Conservation (phyloP, 2,113 vertebrate species). For the Scytalopus superciliaris region DNA sequence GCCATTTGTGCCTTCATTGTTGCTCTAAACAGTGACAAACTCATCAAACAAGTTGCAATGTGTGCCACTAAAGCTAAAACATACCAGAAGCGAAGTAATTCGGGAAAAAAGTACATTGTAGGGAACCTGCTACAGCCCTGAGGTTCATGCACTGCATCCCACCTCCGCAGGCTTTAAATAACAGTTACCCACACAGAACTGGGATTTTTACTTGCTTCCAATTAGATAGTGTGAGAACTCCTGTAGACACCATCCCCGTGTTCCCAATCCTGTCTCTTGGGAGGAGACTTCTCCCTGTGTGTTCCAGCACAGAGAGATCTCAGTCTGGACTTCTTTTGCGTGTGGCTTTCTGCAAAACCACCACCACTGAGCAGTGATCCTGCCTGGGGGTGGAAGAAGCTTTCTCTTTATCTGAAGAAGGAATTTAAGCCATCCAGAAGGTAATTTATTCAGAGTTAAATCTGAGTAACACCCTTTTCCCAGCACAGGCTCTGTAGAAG, state of each 20-base stretch:
- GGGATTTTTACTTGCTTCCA: accelerated
- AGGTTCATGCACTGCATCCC: neutral
- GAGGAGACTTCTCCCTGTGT: neutral
- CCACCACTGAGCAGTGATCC: neutral
- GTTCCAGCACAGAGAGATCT: neutral
- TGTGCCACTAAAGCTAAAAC: neutral
- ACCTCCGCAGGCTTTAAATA: neutral
- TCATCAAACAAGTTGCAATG: neutral
- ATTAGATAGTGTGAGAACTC: neutral
- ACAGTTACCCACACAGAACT: accelerated
- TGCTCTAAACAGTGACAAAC: slow-evolving; percentile 1
- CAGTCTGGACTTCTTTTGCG: neutral
- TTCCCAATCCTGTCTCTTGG: neutral
- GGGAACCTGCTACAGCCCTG: neutral
- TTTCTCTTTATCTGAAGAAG: neutral
- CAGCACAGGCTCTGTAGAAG: neutral
- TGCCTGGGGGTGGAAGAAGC: neutral
- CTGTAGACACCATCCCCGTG: accelerated
- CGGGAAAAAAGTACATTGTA: neutral
- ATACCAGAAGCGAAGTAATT: neutral
- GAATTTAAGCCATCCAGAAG: neutral
- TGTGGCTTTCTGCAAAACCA: neutral
- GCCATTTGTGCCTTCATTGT: slow-evolving; percentile 19
- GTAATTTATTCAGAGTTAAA: neutral
- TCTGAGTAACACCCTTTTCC: neutral